These are phyloP conservation scores for Patiria pectinifera DNA, from an alignment of 53 echinoderm and acorn worm genomes.

Conservation along the genomic window DNA sequence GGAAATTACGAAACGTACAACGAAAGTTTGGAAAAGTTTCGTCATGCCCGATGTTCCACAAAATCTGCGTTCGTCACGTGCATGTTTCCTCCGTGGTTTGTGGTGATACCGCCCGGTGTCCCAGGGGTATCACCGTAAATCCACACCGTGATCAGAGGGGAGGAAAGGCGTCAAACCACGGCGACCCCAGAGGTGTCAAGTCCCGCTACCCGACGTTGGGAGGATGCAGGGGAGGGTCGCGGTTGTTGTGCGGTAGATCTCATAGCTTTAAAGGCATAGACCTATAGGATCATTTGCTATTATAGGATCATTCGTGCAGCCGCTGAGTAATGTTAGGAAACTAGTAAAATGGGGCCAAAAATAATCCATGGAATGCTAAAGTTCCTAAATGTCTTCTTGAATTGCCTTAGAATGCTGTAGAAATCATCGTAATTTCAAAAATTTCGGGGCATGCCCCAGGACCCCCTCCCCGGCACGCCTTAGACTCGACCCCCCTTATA, in stretches of 20 bases:
- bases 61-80: neutral
- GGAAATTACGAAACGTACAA: too few species aligned
- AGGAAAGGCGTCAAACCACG: constrained; percentile 21
- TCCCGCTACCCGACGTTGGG: constrained; percentile 16
- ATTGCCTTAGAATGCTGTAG: too few species aligned
- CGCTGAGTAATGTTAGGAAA: too few species aligned
- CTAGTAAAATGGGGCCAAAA: too few species aligned
- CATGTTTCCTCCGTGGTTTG: constrained; percentile 7
- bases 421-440: too few species aligned
- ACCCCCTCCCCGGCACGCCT: too few species aligned
- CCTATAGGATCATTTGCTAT: too few species aligned
- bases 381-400: too few species aligned
- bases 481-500: too few species aligned
- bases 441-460: too few species aligned
- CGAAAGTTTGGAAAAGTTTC: neutral
- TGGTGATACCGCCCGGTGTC: constrained; percentile 11
- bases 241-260: constrained; percentile 1
- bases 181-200: constrained; percentile 34
- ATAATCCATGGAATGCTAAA: too few species aligned
- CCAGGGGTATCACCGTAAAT: constrained; percentile 16
- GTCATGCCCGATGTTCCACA: neutral
- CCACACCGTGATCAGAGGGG: constrained; percentile 29
- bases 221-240: neutral
- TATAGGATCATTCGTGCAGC: too few species aligned
- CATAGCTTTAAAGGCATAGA: neutral